phyloP scores from a whole-genome alignment of 64 coral and sea anemone genomes.

The Stichodactyla mertensii region DNA sequence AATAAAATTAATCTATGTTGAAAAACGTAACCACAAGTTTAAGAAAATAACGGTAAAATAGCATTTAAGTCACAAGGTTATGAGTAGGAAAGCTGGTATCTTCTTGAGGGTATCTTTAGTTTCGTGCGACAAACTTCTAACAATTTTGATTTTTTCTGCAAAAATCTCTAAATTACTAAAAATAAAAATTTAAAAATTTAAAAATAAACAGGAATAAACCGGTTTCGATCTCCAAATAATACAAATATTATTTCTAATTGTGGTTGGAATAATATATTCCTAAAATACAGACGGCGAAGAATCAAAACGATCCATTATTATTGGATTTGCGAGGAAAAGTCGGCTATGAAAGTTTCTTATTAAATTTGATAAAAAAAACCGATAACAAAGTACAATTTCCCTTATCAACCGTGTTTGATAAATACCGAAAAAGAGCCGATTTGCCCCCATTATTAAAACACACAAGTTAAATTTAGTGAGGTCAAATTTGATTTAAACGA shows the following conservation, averaged over 20 bases:
- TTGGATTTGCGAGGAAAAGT: not conserved
- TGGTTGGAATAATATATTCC: not conserved
- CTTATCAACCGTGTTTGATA: not conserved
- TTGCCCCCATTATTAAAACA: slow-evolving; percentile 2
- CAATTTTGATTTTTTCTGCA: too few relatives aligned
- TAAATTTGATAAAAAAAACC: slow-evolving; percentile 1
- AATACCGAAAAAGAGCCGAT: slow-evolving; percentile 13
- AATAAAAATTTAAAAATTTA: too few relatives aligned
- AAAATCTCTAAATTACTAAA: too few relatives aligned
- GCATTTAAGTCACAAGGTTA: too few relatives aligned
- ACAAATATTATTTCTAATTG: not conserved
- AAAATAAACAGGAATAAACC: too few relatives aligned
- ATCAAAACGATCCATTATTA: not conserved
- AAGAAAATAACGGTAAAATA: too few relatives aligned
- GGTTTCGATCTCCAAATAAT: not conserved
- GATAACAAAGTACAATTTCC: not conserved
- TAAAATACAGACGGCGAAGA: not conserved
- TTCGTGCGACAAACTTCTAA: too few relatives aligned
- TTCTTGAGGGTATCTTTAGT: too few relatives aligned
- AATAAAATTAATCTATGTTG: too few relatives aligned
- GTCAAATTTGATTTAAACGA: too few relatives aligned
- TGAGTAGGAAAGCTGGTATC: too few relatives aligned
- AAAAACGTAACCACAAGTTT: too few relatives aligned
- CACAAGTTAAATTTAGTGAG: not conserved
- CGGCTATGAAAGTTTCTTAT: not conserved